Base-by-base conservation (phyloP, 2,797 vertebrate species). In the Takifugu rubripes region DNA sequence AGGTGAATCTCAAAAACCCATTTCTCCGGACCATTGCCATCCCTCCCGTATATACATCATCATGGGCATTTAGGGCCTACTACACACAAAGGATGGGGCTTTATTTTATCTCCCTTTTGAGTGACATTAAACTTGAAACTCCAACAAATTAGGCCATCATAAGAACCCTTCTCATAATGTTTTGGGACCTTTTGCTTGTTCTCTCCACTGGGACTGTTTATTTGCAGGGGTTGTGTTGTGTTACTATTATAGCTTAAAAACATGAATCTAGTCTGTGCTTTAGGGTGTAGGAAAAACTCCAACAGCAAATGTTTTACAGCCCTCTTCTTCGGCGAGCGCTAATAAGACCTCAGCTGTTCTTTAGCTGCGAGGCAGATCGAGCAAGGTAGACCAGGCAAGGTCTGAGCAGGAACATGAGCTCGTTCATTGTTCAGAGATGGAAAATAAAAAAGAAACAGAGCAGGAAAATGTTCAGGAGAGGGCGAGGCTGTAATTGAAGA, bases 211-310 rank as follows among this genome's bases (percentile, higher is more conserved):
- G 46, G 59, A 60, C 49, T 77, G 56, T 78, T 60, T 81, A 53
- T 81, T 78, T 81, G 54, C 36, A 14, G 36, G 36, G 2, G 79
- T 77, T 70, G 59, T 14, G 79, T 77, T 70, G 59, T 52, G 3
- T 5, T 45, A 56, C 25, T 50, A 46, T 49, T 66, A 36, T 33
- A 49, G 8, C 66, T 66, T 74, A 72, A 79, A 79, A 50, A 83
- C 63, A 82, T 70, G 53, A 84, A 83, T 83, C 70, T 58, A 79
- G 82, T 84, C 75, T 70, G 64, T 75, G 65, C 62, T 70, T 80
- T 66, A 61, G 66, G 31, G 66, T 75, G 74, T 73, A 73, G 70
- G 74, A 81, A 78, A 81, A 61, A 74, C 71, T 81, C 61, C 64
- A 79, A 77, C 75, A 82, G 74, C 77, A 82, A 79, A 72, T 55